Percentiles rank a stretch among this genome's conserved stretches.
Conservation (phyloP, 1,140 invertebrate genomes). For the Drosophila mauritiana region DNA sequence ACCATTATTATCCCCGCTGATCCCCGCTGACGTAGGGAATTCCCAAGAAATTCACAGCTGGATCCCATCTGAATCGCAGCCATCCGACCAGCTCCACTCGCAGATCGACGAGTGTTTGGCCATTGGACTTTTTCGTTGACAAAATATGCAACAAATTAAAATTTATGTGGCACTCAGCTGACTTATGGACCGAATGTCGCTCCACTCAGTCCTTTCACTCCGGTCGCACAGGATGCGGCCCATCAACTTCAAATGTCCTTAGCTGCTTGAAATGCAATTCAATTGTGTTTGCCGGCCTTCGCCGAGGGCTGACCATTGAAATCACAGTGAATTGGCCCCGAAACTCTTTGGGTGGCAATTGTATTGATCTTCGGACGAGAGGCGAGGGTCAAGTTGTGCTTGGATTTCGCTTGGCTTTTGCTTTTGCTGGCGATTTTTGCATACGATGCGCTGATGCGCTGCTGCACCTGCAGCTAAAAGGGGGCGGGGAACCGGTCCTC, state of each 20-base stretch:
- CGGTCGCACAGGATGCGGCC: slow-evolving; percentile 69
- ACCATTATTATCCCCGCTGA: slow-evolving; percentile 66
- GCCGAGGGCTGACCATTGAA: slow-evolving; percentile 42
- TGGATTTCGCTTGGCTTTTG: not conserved
- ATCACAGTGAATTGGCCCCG: slow-evolving; percentile 13
- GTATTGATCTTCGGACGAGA: slow-evolving; percentile 65
- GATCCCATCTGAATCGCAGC: slow-evolving; percentile 28
- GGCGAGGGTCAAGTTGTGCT: slow-evolving; percentile 55
- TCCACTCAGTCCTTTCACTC: not conserved
- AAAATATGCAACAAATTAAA: slow-evolving; percentile 85
- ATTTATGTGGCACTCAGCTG: slow-evolving; percentile 77
- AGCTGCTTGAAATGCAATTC: slow-evolving; percentile 81
- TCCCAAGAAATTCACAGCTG: slow-evolving; percentile 85
- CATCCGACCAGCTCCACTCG: not conserved
- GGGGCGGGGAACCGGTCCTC: slow-evolving; percentile 50
- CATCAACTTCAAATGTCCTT: slow-evolving; percentile 82
- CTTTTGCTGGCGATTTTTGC: slow-evolving; percentile 27
- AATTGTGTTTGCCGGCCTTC: slow-evolving; percentile 61
- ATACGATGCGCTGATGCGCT: slow-evolving; percentile 38
- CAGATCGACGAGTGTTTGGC: slow-evolving; percentile 4
- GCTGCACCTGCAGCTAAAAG: slow-evolving; percentile 62
- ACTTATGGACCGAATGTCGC: slow-evolving; percentile 50
- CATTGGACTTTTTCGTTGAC: slow-evolving; percentile 68
- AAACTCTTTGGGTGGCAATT: slow-evolving; percentile 75
- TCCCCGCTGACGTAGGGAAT: slow-evolving; percentile 69